Evolutionary conservation across 2,113 vertebrate genomes (phyloP), one percentile per base, ranked within the genome.

Genomic region (Pseudonaja textilis): DNA sequence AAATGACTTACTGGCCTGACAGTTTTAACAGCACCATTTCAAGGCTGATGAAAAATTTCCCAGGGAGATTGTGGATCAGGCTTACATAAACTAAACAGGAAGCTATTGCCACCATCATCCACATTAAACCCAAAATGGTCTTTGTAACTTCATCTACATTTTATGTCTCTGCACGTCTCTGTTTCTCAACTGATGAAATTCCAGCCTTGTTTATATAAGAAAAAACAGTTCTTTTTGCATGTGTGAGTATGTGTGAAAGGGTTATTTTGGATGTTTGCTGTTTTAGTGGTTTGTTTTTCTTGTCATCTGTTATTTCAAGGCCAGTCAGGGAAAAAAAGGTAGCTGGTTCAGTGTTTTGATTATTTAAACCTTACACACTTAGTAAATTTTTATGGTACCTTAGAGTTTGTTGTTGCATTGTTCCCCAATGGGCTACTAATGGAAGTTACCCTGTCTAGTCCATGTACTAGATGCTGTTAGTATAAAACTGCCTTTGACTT

Each of bases 401-500:
- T 95, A 90, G 95, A 97, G 87, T 97, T 97, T 98, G 96, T 97
- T 97, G 95, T 39, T 95, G 96, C 97, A 97, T 96, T 90, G 74
- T 97, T 96, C 95, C 97, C 97, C 98, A 95, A 22, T 93, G 95
- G 97, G 97, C 97, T 97, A 96, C 97, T 98, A 98, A 98, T 98
- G 97, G 97, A 97, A 98, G 98, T 98, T 98, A 97, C 97, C 97
- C 96, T 97, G 97, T 97, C 97, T 98, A 97, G 96, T 97, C 97
- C 98, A 97, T 98, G 98, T 98, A 97, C 97, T 98, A 95, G 97
- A 97, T 98, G 97, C 97, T 98, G 97, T 98, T 98, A 97, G 97
- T 97, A 98, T 97, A 97, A 98, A 98, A 98, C 98, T 98, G 98
- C 97, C 98, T 98, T 98, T 98, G 98, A 98, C 98, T 98, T 98